phyloP scores from a whole-genome alignment of 30 jellyfish, hydroid and myxozoan species.

The Pseudorhiza aurosa region DNA sequence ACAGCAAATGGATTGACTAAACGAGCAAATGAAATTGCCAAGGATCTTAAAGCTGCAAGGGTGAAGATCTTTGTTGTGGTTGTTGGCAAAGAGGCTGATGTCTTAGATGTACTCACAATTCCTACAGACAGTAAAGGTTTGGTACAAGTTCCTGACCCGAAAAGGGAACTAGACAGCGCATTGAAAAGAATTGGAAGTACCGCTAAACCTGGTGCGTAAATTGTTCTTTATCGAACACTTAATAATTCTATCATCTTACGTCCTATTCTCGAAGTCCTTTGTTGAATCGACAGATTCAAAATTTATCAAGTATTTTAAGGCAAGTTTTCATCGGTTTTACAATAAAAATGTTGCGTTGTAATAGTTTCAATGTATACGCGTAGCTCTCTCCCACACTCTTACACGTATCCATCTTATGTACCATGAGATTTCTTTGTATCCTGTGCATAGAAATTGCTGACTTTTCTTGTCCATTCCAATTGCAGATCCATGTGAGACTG shows the following conservation, averaged over 20 bases:
- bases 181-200: neutral
- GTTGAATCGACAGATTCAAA: too few species aligned
- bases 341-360: too few species aligned
- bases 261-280: too few species aligned
- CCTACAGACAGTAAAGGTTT: constrained; percentile 19
- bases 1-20: neutral
- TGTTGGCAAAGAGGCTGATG: constrained; percentile 26
- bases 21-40: neutral
- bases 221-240: neutral
- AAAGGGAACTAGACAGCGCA: neutral
- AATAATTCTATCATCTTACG: too few species aligned
- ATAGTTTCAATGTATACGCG: too few species aligned
- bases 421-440: too few species aligned
- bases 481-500: constrained; percentile 56
- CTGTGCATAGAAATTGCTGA: too few species aligned
- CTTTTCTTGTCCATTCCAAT: neutral
- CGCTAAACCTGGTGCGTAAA: constrained; percentile 12
- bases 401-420: too few species aligned
- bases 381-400: too few species aligned
- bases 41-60: constrained; percentile 8
- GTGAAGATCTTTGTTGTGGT: constrained; percentile 14
- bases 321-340: too few species aligned
- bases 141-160: neutral
- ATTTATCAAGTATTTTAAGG: too few species aligned
- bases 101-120: neutral